These are phyloP conservation scores for Cerceris rybyensis DNA, from an alignment of 2,888 invertebrate species.

Conservation along the genomic window DNA sequence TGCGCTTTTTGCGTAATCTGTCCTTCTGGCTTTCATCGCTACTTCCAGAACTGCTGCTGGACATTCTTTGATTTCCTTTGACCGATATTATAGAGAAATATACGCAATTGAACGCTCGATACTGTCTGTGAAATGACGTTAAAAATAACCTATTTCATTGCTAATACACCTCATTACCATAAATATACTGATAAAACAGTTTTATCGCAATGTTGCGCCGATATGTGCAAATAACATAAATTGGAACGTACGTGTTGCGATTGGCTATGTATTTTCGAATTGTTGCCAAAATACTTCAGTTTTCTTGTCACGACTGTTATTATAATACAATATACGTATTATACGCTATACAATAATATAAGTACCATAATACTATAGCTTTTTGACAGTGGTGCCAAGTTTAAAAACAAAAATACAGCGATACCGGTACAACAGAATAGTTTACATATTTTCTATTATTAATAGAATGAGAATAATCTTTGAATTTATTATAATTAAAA, in stretches of 20 bases:
- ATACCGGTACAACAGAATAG: too few relatives aligned
- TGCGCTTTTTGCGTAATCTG: conserved; percentile 35
- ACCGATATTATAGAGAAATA: background rate
- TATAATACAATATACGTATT: background rate
- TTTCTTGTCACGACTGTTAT: background rate
- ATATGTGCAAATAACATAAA: background rate
- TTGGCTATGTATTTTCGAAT: background rate
- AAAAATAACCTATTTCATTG: conserved; percentile 38
- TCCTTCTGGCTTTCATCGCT: conserved; percentile 52
- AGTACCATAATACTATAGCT: too few relatives aligned
- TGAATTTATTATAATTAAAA: too few relatives aligned
- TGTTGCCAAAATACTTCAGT: background rate
- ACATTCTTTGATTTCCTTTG: conserved; percentile 31
- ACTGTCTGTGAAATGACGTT: conserved; percentile 4
- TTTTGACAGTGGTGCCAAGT: background rate
- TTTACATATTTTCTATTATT: too few relatives aligned
- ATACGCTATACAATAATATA: background rate
- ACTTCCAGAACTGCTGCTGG: conserved; percentile 44
- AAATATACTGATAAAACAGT: background rate
- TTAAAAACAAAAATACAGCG: background rate
- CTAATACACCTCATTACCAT: conserved; percentile 7
- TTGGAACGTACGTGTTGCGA: background rate
- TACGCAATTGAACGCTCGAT: conserved; percentile 3
- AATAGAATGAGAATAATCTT: too few relatives aligned
- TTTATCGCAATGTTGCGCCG: background rate